phyloP scores from a whole-genome alignment of 2,113 vertebrate genomes.

The Eulemur macaco region DNA sequence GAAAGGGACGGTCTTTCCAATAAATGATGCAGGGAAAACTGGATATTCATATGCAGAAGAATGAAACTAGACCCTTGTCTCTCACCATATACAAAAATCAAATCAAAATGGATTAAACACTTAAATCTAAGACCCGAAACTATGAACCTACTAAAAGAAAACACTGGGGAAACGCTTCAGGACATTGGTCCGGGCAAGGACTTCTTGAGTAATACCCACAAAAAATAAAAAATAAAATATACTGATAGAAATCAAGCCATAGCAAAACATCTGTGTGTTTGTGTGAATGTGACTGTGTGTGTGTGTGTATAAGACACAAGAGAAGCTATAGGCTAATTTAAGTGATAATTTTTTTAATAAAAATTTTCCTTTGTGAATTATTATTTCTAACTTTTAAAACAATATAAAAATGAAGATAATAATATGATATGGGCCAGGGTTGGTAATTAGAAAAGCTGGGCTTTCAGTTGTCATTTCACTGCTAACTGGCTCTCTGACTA shows the following conservation, averaged over 20 bases:
- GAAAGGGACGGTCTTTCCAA: too few relatives aligned
- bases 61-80: too few relatives aligned
- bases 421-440: neutral
- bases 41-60: too few relatives aligned
- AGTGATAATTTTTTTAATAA: neutral
- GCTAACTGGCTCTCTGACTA: neutral
- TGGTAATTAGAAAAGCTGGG: neutral
- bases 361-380: neutral
- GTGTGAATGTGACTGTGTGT: neutral
- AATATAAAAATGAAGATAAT: neutral
- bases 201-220: too few relatives aligned
- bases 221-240: too few relatives aligned
- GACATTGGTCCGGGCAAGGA: too few relatives aligned
- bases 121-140: too few relatives aligned
- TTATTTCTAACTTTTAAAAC: neutral
- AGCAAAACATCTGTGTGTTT: neutral
- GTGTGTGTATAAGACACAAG: neutral
- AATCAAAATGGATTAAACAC: too few relatives aligned
- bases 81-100: too few relatives aligned
- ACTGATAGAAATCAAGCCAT: neutral
- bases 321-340: neutral
- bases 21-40: too few relatives aligned
- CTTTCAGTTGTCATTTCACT: neutral
- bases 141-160: too few relatives aligned
- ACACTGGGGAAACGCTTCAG: too few relatives aligned